phyloP scores from a whole-genome alignment of 2,888 invertebrate species.

The Rotaria sp. region DNA sequence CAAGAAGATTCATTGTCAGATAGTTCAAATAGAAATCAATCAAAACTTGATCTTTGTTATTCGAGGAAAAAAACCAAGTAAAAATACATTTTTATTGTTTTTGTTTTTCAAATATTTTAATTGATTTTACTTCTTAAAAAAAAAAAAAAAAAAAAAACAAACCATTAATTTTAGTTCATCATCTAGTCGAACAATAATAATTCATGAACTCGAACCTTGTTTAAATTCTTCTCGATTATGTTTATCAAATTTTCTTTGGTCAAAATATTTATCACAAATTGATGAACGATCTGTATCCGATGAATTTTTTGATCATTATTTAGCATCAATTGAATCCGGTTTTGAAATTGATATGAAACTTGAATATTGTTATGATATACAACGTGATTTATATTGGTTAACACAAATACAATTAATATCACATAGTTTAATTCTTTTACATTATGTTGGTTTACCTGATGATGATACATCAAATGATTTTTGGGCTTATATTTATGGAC shows the following conservation, averaged over 20 bases:
- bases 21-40: neutral
- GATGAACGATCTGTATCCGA: neutral
- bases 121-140: no score
- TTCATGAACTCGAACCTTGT: neutral
- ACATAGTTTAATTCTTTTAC: neutral
- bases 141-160: no score
- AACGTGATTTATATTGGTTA: constrained; percentile 20
- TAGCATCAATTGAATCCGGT: neutral
- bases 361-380: constrained; percentile 20
- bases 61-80: neutral
- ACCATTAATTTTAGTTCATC: neutral
- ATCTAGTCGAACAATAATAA: neutral
- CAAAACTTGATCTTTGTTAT: neutral
- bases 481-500: neutral
- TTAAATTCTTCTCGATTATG: neutral
- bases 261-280: neutral
- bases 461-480: constrained; percentile 1
- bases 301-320: constrained; percentile 22
- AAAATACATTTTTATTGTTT: neutral
- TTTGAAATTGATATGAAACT: constrained; percentile 17
- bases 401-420: neutral
- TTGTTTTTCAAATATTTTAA: neutral
- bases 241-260: neutral
- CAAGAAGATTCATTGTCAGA: neutral
- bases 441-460: constrained; percentile 2